These are phyloP conservation scores for Hydriomena furcata DNA, from an alignment of 2,888 invertebrate genomes.

Conservation along the genomic window DNA sequence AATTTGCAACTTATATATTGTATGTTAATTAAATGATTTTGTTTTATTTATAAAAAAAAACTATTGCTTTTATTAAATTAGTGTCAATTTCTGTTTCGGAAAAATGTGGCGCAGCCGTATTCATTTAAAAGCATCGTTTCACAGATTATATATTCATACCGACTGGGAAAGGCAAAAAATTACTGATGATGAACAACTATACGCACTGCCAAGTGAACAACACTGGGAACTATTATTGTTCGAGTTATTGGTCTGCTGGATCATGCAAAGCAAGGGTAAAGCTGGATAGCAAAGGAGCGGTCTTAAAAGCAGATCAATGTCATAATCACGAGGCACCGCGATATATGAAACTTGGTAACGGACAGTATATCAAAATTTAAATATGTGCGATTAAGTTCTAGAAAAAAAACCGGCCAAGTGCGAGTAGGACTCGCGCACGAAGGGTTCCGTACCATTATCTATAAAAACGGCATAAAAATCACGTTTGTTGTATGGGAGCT, in stretches of 20 bases:
- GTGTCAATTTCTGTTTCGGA: no score
- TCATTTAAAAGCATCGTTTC: background rate
- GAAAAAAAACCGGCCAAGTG: no score
- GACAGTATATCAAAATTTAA: slow-evolving; percentile 5
- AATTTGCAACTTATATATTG: no score
- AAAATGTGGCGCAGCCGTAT: no score
- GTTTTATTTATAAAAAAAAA: no score
- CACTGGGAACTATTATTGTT: slow-evolving; percentile 18
- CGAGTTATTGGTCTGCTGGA: background rate
- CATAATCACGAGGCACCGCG: slow-evolving; percentile 40
- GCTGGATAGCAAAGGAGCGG: slow-evolving; percentile 31
- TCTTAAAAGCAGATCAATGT: slow-evolving; percentile 22
- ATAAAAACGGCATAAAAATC: no score
- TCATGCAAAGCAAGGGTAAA: slow-evolving; percentile 37
- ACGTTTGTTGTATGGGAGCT: no score
- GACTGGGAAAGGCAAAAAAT: background rate
- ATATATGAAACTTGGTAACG: slow-evolving; percentile 18
- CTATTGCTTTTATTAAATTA: no score
- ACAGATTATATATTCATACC: slow-evolving; percentile 4
- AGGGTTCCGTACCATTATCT: no score
- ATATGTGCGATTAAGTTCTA: no score
- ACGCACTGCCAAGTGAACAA: slow-evolving; percentile 11
- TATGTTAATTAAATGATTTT: no score
- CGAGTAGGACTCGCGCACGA: no score
- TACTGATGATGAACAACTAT: slow-evolving; percentile 7